phyloP scores from a whole-genome alignment of 1,140 invertebrate species.

The Kradibia gibbosae region DNA sequence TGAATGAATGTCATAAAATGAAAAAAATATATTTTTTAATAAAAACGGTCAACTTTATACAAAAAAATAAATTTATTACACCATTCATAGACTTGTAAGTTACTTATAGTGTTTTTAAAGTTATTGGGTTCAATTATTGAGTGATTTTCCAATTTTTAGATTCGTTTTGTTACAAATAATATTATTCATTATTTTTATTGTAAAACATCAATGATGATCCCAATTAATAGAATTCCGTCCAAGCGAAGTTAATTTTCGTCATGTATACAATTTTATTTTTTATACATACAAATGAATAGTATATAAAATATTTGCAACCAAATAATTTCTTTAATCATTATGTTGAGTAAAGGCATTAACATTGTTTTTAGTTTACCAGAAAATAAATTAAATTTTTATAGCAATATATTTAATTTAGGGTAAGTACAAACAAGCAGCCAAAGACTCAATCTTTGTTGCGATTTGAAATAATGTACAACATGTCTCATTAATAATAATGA shows the following conservation, averaged over 20 bases:
- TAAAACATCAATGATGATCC: slow-evolving; percentile 32
- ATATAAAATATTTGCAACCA: slow-evolving; percentile 8
- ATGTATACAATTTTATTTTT: slow-evolving; percentile 41
- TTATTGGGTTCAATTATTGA: slow-evolving; percentile 35
- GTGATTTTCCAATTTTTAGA: slow-evolving; percentile 22
- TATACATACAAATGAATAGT: slow-evolving; percentile 12
- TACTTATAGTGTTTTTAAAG: slow-evolving; percentile 21
- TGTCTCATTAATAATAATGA: slow-evolving; percentile 32
- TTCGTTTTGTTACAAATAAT: not conserved
- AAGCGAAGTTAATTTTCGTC: slow-evolving; percentile 26
- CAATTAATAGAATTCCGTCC: slow-evolving; percentile 39
- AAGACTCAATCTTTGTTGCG: slow-evolving; percentile 39
- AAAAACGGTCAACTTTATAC: not conserved
- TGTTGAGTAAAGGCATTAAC: not conserved
- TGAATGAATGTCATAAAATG: not conserved
- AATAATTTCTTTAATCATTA: slow-evolving; percentile 6
- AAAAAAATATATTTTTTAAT: not conserved
- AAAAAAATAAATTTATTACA: slow-evolving; percentile 27
- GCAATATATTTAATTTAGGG: slow-evolving; percentile 2
- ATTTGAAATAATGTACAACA: slow-evolving; percentile 35
- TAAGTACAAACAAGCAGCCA: slow-evolving; percentile 28
- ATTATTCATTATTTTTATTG: not conserved
- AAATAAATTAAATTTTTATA: slow-evolving; percentile 8
- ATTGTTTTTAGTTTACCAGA: slow-evolving; percentile 1
- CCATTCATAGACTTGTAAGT: slow-evolving; percentile 23